Evolutionary conservation across 2,113 vertebrate species (phyloP).

Genomic region (Calypte anna): DNA sequence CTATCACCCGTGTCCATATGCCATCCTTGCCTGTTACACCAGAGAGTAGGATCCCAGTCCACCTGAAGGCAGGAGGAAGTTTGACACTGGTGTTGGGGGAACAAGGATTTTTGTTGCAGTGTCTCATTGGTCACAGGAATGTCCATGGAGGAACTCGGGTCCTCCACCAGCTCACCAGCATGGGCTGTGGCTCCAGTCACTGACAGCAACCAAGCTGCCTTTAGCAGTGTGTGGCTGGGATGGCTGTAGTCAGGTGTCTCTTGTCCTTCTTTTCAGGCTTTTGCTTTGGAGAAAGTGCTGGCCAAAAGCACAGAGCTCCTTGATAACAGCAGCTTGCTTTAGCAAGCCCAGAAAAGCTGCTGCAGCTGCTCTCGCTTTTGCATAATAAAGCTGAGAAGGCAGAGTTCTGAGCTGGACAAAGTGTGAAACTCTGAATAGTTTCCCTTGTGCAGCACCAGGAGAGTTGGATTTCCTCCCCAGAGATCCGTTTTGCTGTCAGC

Average conservation of each 20-base stretch:
- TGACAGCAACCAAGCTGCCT: not conserved
- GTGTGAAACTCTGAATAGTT: not conserved
- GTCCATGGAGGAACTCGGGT: not conserved
- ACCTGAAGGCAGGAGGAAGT: not conserved
- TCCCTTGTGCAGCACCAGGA: not conserved
- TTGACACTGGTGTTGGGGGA: not conserved
- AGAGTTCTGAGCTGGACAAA: not conserved
- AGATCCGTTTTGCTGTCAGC: not conserved
- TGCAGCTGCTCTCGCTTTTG: not conserved
- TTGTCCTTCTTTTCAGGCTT: not conserved
- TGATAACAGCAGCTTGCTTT: not conserved
- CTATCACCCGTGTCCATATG: not conserved
- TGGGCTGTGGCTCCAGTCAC: not conserved
- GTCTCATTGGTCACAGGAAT: not conserved
- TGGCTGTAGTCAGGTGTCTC: not conserved
- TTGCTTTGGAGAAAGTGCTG: not conserved
- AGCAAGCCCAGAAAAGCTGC: not conserved
- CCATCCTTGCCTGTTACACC: not conserved
- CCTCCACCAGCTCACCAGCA: not conserved
- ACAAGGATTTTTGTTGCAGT: not conserved
- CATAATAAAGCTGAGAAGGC: not conserved
- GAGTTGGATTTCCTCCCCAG: not conserved
- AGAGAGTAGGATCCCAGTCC: not conserved
- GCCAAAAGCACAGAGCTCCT: not conserved
- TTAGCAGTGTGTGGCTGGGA: accelerated